Evolutionary conservation across 2,113 vertebrate species (phyloP), one percentile per base, ranked within the genome.

Genomic region (Pseudopipra pipra): DNA sequence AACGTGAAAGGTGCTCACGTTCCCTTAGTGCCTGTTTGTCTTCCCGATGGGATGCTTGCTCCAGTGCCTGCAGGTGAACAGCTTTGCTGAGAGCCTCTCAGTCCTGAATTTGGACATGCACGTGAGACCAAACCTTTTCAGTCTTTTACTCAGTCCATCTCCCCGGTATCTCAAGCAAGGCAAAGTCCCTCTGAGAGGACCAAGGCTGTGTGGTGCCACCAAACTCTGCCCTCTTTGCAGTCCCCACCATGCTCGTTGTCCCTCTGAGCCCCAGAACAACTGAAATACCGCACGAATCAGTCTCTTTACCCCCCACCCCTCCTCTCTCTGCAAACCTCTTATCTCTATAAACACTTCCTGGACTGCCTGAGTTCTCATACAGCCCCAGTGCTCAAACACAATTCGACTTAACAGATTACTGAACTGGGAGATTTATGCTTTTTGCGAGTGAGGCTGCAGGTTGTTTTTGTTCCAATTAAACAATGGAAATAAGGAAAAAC

Each of bases 331-430:
- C 19, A 92, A 91, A 66, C n/a, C 76, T 91, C 95, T 97, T 97
- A 97, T 96, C 95, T 96, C 27, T 46, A 65, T 33, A 91, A 96
- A 90, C 94, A 96, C 55, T 96, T 97, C 96, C 97, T 93, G 94
- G 24, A 73, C 79, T 80, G 86, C 68, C 65, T 22, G 65, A 49
- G 71, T 96, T 97, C 97, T 97, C 97, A 95, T 89, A 86, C 79
- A 87, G 67, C 76, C 46, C 75, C 61, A 81, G 81, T 90, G 68
- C 81, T 58, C 1, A 0, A 89, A 92, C 55, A 94, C 82, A 95
- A 94, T 96, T 96, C 0, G 0, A 33, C 75, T 41, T 62, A 76
- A 31, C 71, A 89, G 59, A 66, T 66, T 87, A 65, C 81, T 27
- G 67, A 78, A 44, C 44, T 28, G 84, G 54, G 82, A 94, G 95